These are phyloP conservation scores for Labrus mixtus DNA, from an alignment of 2,113 vertebrate genomes.

Conservation along the genomic window DNA sequence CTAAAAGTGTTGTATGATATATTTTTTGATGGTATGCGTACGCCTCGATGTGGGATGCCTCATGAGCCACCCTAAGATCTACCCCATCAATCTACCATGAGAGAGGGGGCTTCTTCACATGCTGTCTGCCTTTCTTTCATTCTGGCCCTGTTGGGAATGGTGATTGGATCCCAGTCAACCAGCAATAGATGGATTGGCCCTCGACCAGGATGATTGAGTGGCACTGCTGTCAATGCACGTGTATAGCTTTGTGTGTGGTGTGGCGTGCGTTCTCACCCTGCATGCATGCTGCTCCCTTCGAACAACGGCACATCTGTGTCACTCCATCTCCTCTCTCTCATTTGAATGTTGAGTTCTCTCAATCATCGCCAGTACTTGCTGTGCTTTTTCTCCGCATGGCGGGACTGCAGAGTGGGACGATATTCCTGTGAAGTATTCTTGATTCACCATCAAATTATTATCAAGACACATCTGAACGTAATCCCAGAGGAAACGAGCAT, in stretches of 20 bases:
- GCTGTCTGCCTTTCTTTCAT: conserved; percentile 73
- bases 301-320: conserved; percentile 75
- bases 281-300: conserved; percentile 30
- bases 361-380: conserved; percentile 47
- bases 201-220: conserved; percentile 69
- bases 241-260: conserved; percentile 48
- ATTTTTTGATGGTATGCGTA: conserved; percentile 62
- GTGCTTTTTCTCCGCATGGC: conserved; percentile 36
- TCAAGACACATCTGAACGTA: conserved; percentile 29
- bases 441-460: conserved; percentile 63
- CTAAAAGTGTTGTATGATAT: conserved; percentile 23
- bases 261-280: conserved; percentile 27
- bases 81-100: conserved; percentile 70
- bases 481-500: conserved; percentile 55
- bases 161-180: conserved; percentile 81
- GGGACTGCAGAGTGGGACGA: conserved; percentile 16
- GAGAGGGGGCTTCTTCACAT: conserved; percentile 64
- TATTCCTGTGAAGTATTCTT: conserved; percentile 57
- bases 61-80: conserved; percentile 64
- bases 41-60: conserved; percentile 49
- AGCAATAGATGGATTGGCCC: conserved; percentile 76
- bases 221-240: conserved; percentile 52
- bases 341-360: conserved; percentile 74
- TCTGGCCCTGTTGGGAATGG: conserved; percentile 74
- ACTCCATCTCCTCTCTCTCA: conserved; percentile 66